Percentiles rank a stretch among this genome's conserved stretches.
Conservation (phyloP, 2,888 invertebrate species). For the Tigriopus californicus region DNA sequence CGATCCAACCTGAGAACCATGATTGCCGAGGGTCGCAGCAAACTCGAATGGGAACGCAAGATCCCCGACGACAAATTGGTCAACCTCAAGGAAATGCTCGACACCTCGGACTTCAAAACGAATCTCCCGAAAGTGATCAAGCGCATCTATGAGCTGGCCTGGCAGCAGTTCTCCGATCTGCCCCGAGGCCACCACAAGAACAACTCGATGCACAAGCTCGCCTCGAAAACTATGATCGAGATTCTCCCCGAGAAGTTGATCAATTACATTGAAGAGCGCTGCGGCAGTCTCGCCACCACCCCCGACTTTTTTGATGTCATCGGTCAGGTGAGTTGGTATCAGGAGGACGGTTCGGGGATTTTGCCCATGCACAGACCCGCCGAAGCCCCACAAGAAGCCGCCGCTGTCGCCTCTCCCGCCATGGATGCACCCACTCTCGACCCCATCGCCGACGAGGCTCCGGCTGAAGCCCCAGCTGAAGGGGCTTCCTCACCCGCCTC, state of each 20-base stretch:
- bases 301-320: slow-evolving; percentile 16
- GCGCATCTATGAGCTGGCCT: slow-evolving; percentile 15
- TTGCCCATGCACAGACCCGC: no score
- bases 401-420: no score
- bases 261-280: slow-evolving; percentile 5
- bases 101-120: slow-evolving; percentile 10
- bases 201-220: slow-evolving; percentile 16
- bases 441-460: no score
- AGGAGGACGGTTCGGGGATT: not conserved
- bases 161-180: slow-evolving; percentile 12
- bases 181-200: slow-evolving; percentile 16
- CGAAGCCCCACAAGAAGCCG: no score
- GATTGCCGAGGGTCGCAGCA: slow-evolving; percentile 14
- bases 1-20: slow-evolving; percentile 4
- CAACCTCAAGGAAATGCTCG: slow-evolving; percentile 13
- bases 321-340: slow-evolving; percentile 15
- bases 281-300: slow-evolving; percentile 12
- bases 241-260: slow-evolving; percentile 12
- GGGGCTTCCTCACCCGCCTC: no score
- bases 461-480: no score
- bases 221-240: slow-evolving; percentile 14
- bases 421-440: no score
- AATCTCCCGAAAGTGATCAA: slow-evolving; percentile 15
- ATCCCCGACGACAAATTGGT: slow-evolving; percentile 14
- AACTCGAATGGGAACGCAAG: slow-evolving; percentile 16